Base-by-base conservation (phyloP, 2,113 vertebrate species). In the Trichomycterus rosablanca region DNA sequence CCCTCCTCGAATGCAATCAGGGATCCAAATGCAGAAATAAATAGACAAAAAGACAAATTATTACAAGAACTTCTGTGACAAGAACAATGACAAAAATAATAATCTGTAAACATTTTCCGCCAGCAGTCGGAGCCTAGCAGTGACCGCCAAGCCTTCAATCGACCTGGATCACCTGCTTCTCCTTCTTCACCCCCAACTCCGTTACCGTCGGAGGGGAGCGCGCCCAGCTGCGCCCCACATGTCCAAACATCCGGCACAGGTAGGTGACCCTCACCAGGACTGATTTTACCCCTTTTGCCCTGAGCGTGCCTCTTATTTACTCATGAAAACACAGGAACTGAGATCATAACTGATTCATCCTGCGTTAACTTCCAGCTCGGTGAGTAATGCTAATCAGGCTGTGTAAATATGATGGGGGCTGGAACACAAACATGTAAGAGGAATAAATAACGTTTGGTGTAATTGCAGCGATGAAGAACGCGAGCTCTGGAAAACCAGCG, bases 91-190 rank as follows among this genome's bases (percentile, higher is more conserved):
- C 3, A 30, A 30, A 3, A 30, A 30, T 30, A 30, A 30, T 7
- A 30, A 30, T n/a, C 26, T 4, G 26, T 4, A 30, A 30, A 4
- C 3, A 30, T 7, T 30, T 48, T 24, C 14, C 46, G 68, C 62
- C n/a, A 86, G 83, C 74, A 85, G 63, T 80, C 81, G 44, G 79
- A 84, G 54, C 79, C 56, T 34, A 80, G 83, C 64, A 82, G 86
- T 48, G 37, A 51, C 20, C 75, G 76, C 26, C 26, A n/a, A n/a
- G n/a, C n/a, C n/a, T n/a, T n/a, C n/a, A n/a, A n/a, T n/a, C n/a
- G 26, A 30, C 3, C 56, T 35, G 37, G 63, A 2, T 42, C 71
- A 1, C 44, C 58, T 55, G 59, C 66, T 7, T 46, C 75, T 51
- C 43, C 74, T 48, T 49, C 11, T 71, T 32, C 53, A 39, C 10